A percentile compares a stretch with the other conserved stretches of the same genome.
phyloP scores from a whole-genome alignment of 2,113 vertebrate genomes.

The Fregata magnificens region DNA sequence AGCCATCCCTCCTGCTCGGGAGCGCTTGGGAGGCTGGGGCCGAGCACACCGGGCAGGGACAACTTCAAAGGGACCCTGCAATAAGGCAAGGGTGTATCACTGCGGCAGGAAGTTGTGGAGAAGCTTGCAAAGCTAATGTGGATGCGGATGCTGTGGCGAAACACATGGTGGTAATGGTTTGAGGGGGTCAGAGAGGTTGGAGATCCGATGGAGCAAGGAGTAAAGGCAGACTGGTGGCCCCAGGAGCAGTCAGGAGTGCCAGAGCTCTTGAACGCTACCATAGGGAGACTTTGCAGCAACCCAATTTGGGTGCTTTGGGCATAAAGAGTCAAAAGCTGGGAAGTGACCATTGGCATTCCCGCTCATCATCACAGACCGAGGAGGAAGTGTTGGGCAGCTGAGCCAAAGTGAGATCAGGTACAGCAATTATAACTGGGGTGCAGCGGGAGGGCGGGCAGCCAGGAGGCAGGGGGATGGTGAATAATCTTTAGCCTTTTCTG shows the following conservation, averaged over 20 bases:
- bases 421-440: neutral
- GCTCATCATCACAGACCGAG: accelerated
- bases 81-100: accelerated
- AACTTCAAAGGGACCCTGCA: neutral
- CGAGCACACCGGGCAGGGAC: neutral
- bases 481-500: neutral
- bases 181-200: neutral
- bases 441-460: neutral
- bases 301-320: neutral
- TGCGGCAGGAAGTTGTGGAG: accelerated
- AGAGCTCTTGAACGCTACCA: neutral
- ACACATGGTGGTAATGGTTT: neutral
- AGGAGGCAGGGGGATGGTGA: neutral
- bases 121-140: neutral
- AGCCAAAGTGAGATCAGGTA: neutral
- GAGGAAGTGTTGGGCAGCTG: neutral
- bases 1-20: neutral
- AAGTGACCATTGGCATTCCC: neutral
- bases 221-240: neutral
- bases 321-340: neutral
- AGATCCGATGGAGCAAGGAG: neutral
- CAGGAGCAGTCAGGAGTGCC: neutral
- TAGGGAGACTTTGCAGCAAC: neutral
- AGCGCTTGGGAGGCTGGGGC: neutral
- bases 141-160: no score